These are phyloP conservation scores for Laterallus jamaicensis DNA, from an alignment of 2,113 vertebrate genomes.

Conservation along the genomic window DNA sequence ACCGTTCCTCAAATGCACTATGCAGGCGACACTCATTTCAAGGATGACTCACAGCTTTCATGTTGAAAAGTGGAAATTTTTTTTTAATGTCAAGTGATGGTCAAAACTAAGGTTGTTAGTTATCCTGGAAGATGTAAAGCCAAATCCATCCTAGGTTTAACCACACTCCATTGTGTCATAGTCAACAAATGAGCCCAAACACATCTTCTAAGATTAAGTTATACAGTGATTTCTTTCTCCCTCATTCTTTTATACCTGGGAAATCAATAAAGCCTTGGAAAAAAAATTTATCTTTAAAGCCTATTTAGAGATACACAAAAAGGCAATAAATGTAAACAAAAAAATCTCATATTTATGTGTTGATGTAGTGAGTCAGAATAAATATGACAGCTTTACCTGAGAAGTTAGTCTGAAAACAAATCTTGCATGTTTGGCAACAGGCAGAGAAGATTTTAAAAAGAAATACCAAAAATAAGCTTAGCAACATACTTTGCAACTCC, in stretches of 20 bases:
- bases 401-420: slow-evolving; percentile 70
- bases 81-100: slow-evolving; percentile 2
- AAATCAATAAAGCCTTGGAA: slow-evolving; percentile 18
- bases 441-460: slow-evolving; percentile 25
- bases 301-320: slow-evolving; percentile 40
- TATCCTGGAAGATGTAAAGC: not conserved
- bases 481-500: slow-evolving; percentile 33
- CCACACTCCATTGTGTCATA: not conserved
- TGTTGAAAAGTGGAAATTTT: not conserved
- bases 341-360: slow-evolving; percentile 49
- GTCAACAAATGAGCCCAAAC: not conserved
- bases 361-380: slow-evolving; percentile 56
- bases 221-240: not conserved
- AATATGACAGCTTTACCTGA: slow-evolving; percentile 71
- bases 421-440: slow-evolving; percentile 55
- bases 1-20: slow-evolving; percentile 48
- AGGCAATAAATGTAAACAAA: slow-evolving; percentile 50
- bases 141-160: not conserved
- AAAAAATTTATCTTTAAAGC: not conserved
- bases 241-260: not conserved
- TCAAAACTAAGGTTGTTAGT: not conserved
- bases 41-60: not conserved
- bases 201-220: not conserved
- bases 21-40: not conserved
- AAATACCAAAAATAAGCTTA: slow-evolving; percentile 45